Evolutionary conservation across 2,797 vertebrate genomes (phyloP).

Genomic region (Alfaro cultratus): DNA sequence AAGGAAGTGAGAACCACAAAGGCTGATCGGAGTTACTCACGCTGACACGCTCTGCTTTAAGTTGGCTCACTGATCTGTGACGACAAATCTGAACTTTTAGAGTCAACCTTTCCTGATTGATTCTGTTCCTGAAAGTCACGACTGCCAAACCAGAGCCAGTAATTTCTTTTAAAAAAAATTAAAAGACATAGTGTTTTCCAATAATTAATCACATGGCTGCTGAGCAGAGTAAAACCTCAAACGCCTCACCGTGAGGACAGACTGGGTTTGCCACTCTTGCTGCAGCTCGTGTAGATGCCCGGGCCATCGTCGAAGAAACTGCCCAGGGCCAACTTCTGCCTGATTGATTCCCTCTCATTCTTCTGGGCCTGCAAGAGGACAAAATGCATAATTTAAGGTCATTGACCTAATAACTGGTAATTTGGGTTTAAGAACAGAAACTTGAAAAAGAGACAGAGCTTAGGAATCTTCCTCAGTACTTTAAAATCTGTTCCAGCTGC

Average conservation of each 20-base stretch:
- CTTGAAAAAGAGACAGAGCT: background rate
- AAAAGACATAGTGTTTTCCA: slow-evolving; percentile 8
- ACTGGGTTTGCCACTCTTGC: slow-evolving; percentile 98
- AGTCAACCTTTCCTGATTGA: background rate
- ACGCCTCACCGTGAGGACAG: slow-evolving; percentile 92
- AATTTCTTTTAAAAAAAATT: background rate
- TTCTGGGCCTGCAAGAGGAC: slow-evolving; percentile 90
- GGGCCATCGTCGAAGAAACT: slow-evolving; percentile 99
- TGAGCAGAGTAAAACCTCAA: background rate
- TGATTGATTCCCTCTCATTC: slow-evolving; percentile 98
- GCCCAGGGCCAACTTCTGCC: slow-evolving; percentile 97
- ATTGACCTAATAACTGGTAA: background rate
- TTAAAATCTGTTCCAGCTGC: background rate
- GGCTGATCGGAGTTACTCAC: slow-evolving; percentile 15
- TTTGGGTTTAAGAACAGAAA: slow-evolving; percentile 9
- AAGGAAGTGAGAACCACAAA: slow-evolving; percentile 62
- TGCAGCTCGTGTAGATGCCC: slow-evolving; percentile 96
- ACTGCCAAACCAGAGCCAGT: background rate
- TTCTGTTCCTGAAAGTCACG: background rate
- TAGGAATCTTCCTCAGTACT: background rate
- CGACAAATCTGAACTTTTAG: slow-evolving; percentile 14
- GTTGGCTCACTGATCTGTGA: slow-evolving; percentile 20
- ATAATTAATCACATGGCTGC: slow-evolving; percentile 14
- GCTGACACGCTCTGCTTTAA: slow-evolving; percentile 23
- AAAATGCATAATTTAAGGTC: slow-evolving; percentile 4